These are phyloP conservation scores for Cheumatopsyche charites DNA, from an alignment of 1,140 invertebrate species.

Conservation along the genomic window DNA sequence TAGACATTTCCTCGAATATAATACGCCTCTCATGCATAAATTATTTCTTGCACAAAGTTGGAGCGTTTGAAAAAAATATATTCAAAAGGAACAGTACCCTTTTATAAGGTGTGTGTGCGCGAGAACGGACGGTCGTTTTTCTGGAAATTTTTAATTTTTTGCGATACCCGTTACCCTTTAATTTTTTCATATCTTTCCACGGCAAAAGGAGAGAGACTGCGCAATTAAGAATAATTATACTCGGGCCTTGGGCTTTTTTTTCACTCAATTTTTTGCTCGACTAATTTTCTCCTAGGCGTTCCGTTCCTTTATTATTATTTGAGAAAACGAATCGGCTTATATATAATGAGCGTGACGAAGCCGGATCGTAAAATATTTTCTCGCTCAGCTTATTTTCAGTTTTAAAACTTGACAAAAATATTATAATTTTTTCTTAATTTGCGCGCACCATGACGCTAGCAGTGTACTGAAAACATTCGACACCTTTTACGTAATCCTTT, in stretches of 20 bases:
- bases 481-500: conserved; percentile 18
- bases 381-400: conserved; percentile 27
- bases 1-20: not conserved
- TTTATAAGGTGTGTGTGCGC: not conserved
- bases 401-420: conserved; percentile 22
- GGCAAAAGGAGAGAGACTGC: not conserved
- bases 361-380: conserved; percentile 30
- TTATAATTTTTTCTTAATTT: conserved; percentile 5
- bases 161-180: conserved; percentile 11
- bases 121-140: not conserved
- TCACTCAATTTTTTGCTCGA: conserved; percentile 25
- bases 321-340: conserved; percentile 23
- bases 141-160: not conserved
- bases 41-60: conserved; percentile 1
- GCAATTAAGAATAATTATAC: conserved; percentile 31
- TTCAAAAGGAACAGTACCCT: not conserved
- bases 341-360: conserved; percentile 25
- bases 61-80: not conserved
- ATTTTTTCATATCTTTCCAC: not conserved
- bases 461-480: not conserved
- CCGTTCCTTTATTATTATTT: conserved; percentile 15
- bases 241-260: not conserved
- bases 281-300: conserved; percentile 30
- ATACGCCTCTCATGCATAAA: conserved; percentile 5
- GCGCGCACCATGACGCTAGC: no score